Evolutionary conservation across 2,113 vertebrate genomes (phyloP), one percentile per base, ranked within the genome.

Genomic region (Clinocottus analis): DNA sequence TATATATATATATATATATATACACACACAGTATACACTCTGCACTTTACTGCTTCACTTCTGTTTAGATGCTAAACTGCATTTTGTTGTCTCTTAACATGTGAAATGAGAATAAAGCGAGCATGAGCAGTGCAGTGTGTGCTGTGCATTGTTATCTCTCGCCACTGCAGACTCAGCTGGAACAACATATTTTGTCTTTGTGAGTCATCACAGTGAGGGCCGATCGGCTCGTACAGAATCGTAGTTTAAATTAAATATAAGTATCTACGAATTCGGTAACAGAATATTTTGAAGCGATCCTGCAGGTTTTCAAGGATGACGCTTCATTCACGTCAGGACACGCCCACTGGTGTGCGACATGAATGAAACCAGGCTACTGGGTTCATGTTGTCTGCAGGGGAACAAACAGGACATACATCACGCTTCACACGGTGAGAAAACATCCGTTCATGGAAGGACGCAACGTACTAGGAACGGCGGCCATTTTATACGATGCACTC

Each of bases 301-400:
- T 73, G 43, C n/a, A 35, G 45, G 49, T n/a, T n/a, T n/a, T n/a
- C n/a, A n/a, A n/a, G n/a, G n/a, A n/a, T n/a, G n/a, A n/a, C n/a
- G n/a, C n/a, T n/a, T n/a, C n/a, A n/a, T n/a, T n/a, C n/a, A n/a
- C n/a, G n/a, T n/a, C n/a, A n/a, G n/a, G 27, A 62, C 13, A 17
- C n/a, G 33, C 59, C 9, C 74, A 14, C 21, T 63, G 6, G 21
- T 25, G 41, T 79, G 63, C 43, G 63, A 67, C 12, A 69, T 4
- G 35, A 81, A 45, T 68, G 43, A 86, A 92, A 86, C 31, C 65
- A 87, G 87, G 83, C 62, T 56, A 87, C 43, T 89, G 45, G 87
- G 83, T 85, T 67, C 85, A 19, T 27, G 31, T 33, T 77, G 62
- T 84, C 79, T 88, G 67, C 19, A 62, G 83, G 89, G 81, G 45